Percentiles rank a stretch among this genome's conserved stretches.
phyloP scores from a whole-genome alignment of 1,140 invertebrate species.

The Orchesella cincta region DNA sequence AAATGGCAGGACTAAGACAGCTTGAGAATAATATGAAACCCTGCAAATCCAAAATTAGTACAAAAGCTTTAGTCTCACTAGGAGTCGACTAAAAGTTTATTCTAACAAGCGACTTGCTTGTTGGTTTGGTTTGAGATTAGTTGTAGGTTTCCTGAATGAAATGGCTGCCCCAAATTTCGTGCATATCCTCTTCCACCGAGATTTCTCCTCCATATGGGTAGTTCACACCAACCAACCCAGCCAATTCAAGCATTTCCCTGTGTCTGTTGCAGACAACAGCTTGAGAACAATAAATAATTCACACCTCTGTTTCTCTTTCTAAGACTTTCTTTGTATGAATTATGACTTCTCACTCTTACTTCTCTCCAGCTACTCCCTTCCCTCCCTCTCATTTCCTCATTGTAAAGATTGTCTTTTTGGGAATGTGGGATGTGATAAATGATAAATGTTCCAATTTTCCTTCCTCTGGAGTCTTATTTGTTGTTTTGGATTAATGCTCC shows the following conservation, averaged over 20 bases:
- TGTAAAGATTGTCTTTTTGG: not conserved
- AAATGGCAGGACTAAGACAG: no score
- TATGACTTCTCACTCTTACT: not conserved
- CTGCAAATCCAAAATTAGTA: no score
- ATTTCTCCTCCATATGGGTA: no score
- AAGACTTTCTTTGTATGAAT: not conserved
- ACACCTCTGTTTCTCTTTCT: not conserved
- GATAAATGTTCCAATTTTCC: conserved; percentile 14
- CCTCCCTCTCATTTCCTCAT: not conserved
- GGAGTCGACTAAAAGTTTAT: no score
- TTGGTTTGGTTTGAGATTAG: no score
- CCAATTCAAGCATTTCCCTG: not conserved
- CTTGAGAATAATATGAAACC: no score
- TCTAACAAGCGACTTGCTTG: no score
- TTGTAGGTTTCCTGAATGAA: no score
- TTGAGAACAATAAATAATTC: conserved; percentile 16
- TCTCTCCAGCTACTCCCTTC: not conserved
- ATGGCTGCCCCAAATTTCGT: no score
- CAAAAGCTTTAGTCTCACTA: no score
- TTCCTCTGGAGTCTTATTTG: not conserved
- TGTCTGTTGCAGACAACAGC: not conserved
- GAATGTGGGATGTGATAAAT: conserved; percentile 7
- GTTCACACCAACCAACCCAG: no score
- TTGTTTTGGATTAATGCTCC: conserved; percentile 3
- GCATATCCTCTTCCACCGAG: no score